Conservation (phyloP, 2,113 vertebrate species). For the Carlito syrichta region DNA sequence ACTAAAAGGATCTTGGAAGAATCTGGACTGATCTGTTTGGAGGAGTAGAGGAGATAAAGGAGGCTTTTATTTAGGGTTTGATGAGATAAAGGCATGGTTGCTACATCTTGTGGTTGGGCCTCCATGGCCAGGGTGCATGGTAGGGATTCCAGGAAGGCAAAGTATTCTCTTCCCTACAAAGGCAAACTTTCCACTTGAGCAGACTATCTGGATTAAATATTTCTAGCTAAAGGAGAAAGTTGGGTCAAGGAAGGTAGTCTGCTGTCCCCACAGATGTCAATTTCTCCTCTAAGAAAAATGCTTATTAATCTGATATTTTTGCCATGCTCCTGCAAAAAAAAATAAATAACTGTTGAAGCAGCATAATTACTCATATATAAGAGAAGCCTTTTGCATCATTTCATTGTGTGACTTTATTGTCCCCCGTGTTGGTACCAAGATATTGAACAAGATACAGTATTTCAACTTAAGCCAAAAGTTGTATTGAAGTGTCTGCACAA, state of each 20-base stretch:
- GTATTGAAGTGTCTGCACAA: background rate
- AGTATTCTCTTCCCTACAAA: background rate
- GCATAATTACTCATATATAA: background rate
- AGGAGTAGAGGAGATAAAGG: background rate
- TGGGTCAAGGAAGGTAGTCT: background rate
- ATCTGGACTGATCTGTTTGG: background rate
- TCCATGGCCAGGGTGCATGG: fast-evolving
- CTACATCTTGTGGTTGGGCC: background rate
- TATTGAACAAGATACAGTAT: background rate
- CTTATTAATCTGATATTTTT: background rate
- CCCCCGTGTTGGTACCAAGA: background rate
- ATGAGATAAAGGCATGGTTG: fast-evolving
- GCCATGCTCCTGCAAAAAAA: background rate
- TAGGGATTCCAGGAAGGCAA: background rate
- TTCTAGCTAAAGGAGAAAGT: background rate
- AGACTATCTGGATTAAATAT: too few relatives aligned
- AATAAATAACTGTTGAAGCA: background rate
- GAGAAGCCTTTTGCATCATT: background rate
- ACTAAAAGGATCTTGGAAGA: background rate
- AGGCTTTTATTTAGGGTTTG: background rate
- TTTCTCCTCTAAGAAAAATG: background rate
- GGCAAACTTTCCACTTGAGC: background rate
- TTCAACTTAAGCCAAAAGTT: background rate
- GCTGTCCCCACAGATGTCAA: background rate
- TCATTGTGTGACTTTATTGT: background rate